Conservation (phyloP, 2,888 invertebrate genomes). For the Epinotia brunnichana region DNA sequence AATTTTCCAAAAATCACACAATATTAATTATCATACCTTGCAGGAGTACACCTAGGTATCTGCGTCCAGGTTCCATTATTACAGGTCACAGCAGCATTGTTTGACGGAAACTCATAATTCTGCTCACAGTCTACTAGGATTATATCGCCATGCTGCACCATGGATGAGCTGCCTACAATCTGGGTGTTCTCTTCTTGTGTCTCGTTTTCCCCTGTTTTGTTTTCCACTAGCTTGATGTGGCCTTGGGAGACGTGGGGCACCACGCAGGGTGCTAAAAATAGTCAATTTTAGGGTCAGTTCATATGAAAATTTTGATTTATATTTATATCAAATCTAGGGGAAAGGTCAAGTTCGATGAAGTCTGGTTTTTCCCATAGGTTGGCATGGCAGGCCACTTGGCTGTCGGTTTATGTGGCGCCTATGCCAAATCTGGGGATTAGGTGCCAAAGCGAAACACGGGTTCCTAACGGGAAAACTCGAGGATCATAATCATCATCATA, state of each 20-base stretch:
- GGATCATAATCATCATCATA: too few species aligned
- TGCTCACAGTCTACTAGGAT: constrained; percentile 90
- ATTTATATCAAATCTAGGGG: too few species aligned
- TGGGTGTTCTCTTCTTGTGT: constrained; percentile 80
- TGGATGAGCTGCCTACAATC: constrained; percentile 78
- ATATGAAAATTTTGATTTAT: too few species aligned
- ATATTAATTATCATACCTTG: constrained; percentile 83
- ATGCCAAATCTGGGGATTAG: too few species aligned
- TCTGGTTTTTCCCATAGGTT: too few species aligned
- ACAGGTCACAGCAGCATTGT: constrained; percentile 91
- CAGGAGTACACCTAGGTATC: constrained; percentile 92
- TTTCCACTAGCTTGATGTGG: constrained; percentile 86
- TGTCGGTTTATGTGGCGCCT: too few species aligned
- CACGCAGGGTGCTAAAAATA: constrained; percentile 92
- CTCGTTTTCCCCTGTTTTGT: constrained; percentile 78
- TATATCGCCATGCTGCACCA: constrained; percentile 81
- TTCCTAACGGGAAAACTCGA: too few species aligned
- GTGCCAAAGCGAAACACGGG: too few species aligned
- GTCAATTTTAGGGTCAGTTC: constrained; percentile 5
- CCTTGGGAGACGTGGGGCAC: constrained; percentile 95
- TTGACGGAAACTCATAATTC: constrained; percentile 92
- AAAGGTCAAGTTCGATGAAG: too few species aligned
- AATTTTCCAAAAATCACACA: too few species aligned
- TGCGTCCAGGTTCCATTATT: constrained; percentile 98
- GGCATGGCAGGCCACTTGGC: too few species aligned